These are phyloP conservation scores for Gila orcuttii DNA, from an alignment of 2,113 vertebrate species.

Conservation along the genomic window DNA sequence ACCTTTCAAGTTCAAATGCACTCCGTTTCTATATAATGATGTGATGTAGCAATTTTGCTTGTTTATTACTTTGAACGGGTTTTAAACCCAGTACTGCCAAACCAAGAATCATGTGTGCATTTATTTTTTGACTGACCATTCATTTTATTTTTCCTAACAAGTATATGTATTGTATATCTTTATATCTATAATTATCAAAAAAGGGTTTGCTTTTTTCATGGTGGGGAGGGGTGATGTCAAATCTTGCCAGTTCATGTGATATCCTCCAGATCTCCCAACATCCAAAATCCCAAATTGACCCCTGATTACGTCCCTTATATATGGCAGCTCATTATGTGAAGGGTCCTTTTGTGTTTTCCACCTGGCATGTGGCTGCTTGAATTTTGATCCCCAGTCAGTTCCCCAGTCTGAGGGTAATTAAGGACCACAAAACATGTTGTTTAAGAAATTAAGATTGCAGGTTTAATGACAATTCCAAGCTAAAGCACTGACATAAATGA, in stretches of 20 bases:
- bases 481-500: neutral
- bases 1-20: neutral
- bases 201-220: neutral
- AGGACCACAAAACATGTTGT: conserved; percentile 9
- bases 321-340: conserved; percentile 1
- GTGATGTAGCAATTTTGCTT: neutral
- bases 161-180: neutral
- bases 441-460: neutral
- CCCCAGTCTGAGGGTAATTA: conserved; percentile 32
- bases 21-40: neutral
- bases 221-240: neutral
- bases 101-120: neutral
- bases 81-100: neutral
- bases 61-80: neutral
- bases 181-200: too few relatives aligned
- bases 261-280: neutral
- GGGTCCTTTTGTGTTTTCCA: conserved; percentile 37
- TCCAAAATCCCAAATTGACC: neutral
- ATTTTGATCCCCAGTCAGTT: conserved; percentile 31
- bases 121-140: neutral
- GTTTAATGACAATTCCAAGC: conserved; percentile 37
- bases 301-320: conserved; percentile 12
- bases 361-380: conserved; percentile 43
- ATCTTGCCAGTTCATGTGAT: neutral
- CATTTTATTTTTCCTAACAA: neutral